Base-by-base conservation (phyloP, 2,797 vertebrate genomes). In the Oryzias sinensis region DNA sequence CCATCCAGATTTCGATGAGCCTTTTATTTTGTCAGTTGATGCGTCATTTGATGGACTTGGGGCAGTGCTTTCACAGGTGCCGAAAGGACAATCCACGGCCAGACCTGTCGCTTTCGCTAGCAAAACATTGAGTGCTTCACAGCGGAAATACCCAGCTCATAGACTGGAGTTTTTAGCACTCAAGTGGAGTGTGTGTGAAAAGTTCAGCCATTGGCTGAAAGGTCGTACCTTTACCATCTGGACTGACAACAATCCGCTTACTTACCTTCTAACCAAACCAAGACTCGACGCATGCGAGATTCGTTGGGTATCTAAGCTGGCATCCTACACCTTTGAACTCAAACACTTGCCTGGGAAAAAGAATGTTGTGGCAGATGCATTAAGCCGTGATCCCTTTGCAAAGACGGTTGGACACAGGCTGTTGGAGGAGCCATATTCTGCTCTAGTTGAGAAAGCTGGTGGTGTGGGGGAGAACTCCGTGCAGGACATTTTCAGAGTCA, bases 101-200 rank as follows among this genome's bases (percentile, higher is more conserved):
- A 3, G 41, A 53, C 52, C 40, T 16, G 40, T 43, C n/a, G 52
- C 14, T 6, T 41, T 52, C 20, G 49, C 18, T 2, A 53, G 40
- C 18, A 53, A 53, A 14, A 53, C 52, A 3, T 37, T 53, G 17
- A 53, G 17, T 53, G 37, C 33, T 6, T 53, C 52, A 15, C 52
- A 25, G 15, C 40, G 8, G 15, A 53, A 25, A 22, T 53, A 43
- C 9, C 48, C 48, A 43, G 40, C 40, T 5, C 37, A 53, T 15
- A 43, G 40, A 11, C 22, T 53, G 14, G 40, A 53, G 52, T 53
- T 53, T 8, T 41, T 53, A 41, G 40, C 52, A 24, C 40, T 43
- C 6, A 53, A 53, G 14, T 43, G 40, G 20, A 53, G 40, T 2
- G 40, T 53, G 1, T 53, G 20, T 53, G 40, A 43, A 41, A 53